Evolutionary conservation across 2,113 vertebrate species (phyloP).

Genomic region (Drymodes brunneopygia): DNA sequence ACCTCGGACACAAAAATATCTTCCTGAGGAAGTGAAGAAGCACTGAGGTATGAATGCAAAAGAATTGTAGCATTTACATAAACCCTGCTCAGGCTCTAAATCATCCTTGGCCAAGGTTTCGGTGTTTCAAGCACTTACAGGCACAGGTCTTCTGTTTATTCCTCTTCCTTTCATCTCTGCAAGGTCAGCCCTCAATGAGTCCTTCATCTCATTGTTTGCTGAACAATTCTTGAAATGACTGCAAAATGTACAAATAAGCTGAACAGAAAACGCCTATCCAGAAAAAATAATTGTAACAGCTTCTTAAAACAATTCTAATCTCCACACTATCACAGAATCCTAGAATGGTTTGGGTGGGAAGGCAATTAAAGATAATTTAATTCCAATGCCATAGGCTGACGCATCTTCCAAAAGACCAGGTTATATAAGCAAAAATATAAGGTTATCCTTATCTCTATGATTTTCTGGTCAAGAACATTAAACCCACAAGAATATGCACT

Average conservation of each 20-base stretch:
- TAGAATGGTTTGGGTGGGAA: neutral
- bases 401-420: neutral
- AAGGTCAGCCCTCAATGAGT: neutral
- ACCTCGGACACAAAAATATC: neutral
- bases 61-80: neutral
- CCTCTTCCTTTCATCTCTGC: neutral
- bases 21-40: neutral
- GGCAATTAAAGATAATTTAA: neutral
- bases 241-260: neutral
- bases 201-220: neutral
- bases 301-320: neutral
- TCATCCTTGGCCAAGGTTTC: neutral
- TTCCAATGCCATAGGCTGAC: neutral
- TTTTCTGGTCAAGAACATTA: neutral
- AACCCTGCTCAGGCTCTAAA: neutral
- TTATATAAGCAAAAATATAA: neutral
- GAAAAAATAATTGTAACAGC: neutral
- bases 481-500: neutral
- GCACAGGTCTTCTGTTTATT: neutral
- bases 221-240: neutral
- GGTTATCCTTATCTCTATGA: fast-evolving
- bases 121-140: neutral
- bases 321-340: neutral
- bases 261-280: neutral
- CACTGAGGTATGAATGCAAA: neutral